A percentile compares a stretch with the other conserved stretches of the same genome.
Evolutionary conservation across 2,888 invertebrate species (phyloP).

Genomic region (Ametastegia equiseti): DNA sequence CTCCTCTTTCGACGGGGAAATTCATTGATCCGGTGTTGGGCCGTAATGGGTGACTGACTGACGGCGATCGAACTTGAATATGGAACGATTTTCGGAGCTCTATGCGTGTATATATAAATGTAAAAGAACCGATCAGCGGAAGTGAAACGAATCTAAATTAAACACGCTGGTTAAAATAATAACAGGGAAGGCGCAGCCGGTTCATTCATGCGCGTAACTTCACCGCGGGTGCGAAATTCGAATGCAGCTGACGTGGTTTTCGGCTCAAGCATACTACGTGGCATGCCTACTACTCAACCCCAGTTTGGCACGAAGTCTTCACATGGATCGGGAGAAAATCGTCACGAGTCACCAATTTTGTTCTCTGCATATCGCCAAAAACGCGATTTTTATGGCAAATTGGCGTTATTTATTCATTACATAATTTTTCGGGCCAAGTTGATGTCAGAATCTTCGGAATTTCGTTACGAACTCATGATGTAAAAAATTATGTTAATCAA

Average conservation of each 20-base stretch:
- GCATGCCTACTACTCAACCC: neutral
- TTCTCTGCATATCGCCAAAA: too few species aligned
- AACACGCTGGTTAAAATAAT: conserved; percentile 43
- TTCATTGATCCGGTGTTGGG: conserved; percentile 27
- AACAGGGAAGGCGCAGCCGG: conserved; percentile 39
- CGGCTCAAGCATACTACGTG: conserved; percentile 1
- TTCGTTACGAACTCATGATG: too few species aligned
- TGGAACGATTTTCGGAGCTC: conserved; percentile 11
- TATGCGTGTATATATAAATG: conserved; percentile 16
- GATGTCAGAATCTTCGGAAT: too few species aligned
- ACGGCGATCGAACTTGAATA: conserved; percentile 22
- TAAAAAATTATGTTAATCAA: too few species aligned
- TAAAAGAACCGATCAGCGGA: conserved; percentile 26
- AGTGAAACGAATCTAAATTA: conserved; percentile 40
- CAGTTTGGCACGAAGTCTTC: too few species aligned
- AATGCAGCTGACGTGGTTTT: conserved; percentile 46
- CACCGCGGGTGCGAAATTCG: conserved; percentile 38
- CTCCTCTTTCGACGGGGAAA: neutral
- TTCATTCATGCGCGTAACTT: conserved; percentile 42
- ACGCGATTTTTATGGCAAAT: too few species aligned
- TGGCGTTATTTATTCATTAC: too few species aligned
- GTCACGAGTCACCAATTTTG: neutral
- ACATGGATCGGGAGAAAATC: neutral
- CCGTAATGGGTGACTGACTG: neutral
- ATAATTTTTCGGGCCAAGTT: too few species aligned